These are phyloP conservation scores for Marasmarcha lunaedactyla DNA, from an alignment of 2,888 invertebrate species.

Conservation along the genomic window DNA sequence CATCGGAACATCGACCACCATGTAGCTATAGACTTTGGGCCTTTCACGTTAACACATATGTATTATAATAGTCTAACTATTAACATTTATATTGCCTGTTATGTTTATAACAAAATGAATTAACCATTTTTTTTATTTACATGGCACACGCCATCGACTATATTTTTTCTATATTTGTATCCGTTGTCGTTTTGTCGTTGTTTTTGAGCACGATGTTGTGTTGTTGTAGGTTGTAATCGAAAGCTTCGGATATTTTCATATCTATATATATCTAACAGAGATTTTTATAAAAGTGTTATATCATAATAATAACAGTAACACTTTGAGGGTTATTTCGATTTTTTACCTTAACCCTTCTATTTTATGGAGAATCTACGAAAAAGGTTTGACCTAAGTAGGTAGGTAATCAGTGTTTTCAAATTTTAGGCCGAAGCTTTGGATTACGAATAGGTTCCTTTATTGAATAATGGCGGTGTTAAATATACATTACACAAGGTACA, in stretches of 20 bases:
- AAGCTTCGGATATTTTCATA: neutral
- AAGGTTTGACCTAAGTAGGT: neutral
- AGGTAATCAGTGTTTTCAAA: neutral
- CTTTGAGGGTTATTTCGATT: too few relatives aligned
- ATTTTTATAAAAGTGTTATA: neutral
- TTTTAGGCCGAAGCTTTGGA: neutral
- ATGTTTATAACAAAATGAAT: slow-evolving; percentile 69
- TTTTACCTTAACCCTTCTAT: too few relatives aligned
- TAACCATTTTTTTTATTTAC: slow-evolving; percentile 51
- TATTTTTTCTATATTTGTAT: slow-evolving; percentile 60
- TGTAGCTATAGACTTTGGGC: slow-evolving; percentile 69
- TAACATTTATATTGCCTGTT: slow-evolving; percentile 70
- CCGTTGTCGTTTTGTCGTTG: slow-evolving; percentile 64
- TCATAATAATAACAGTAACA: neutral
- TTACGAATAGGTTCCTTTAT: neutral
- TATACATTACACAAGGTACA: too few relatives aligned
- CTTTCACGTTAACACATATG: slow-evolving; percentile 69
- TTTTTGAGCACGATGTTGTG: slow-evolving; percentile 52
- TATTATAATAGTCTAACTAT: slow-evolving; percentile 71
- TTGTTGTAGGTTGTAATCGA: slow-evolving; percentile 23
- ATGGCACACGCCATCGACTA: slow-evolving; percentile 71
- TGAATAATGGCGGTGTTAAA: neutral
- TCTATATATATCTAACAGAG: too few relatives aligned
- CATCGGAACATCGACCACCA: slow-evolving; percentile 68
- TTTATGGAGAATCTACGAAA: too few relatives aligned